Conservation (phyloP, 2,113 vertebrate genomes). For the Dicrurus megarhynchus region DNA sequence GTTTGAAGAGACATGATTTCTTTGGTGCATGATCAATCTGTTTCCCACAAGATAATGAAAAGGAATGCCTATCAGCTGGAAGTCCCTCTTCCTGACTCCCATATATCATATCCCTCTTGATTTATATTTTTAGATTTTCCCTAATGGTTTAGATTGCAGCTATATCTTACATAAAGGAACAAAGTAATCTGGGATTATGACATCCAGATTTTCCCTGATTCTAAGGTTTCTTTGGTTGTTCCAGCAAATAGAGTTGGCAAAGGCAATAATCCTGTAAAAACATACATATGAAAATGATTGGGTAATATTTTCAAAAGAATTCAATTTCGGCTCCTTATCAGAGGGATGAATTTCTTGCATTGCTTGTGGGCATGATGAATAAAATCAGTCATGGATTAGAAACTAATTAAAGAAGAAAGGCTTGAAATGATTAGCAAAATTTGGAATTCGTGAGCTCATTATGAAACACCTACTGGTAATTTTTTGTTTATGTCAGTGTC, state of each 20-base stretch:
- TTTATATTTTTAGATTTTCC: neutral
- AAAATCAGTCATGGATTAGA: neutral
- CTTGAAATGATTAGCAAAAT: neutral
- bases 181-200: neutral
- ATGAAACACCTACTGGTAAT: neutral
- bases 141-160: neutral
- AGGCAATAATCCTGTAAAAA: neutral
- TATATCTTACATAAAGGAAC: neutral
- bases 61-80: neutral
- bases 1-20: neutral
- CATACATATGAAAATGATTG: neutral
- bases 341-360: neutral
- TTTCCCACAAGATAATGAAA: neutral
- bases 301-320: neutral
- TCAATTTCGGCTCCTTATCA: neutral
- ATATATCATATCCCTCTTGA: neutral
- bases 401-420: constrained; percentile 24
- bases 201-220: neutral
- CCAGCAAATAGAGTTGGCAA: neutral
- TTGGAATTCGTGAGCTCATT: neutral
- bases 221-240: neutral
- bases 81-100: neutral
- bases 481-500: neutral
- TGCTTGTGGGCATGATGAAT: neutral
- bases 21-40: neutral